phyloP scores from a whole-genome alignment of 2,888 invertebrate species.

The Apamea crenata region DNA sequence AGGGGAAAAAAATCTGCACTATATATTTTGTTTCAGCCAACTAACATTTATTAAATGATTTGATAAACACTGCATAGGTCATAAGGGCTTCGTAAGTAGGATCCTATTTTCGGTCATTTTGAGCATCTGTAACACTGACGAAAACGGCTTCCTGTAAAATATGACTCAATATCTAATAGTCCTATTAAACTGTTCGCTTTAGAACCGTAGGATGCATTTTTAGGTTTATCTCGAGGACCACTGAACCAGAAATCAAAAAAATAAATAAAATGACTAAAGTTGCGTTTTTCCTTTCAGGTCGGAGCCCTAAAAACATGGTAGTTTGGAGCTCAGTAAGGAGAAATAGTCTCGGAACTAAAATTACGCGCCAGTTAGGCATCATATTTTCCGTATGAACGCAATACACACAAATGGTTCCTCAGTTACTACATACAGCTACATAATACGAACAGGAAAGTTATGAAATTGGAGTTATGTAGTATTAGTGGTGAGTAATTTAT shows the following conservation, averaged over 20 bases:
- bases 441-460: not conserved
- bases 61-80: not conserved
- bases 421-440: not conserved
- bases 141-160: not conserved
- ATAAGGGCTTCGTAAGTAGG: not conserved
- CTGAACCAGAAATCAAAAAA: not conserved
- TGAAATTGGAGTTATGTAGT: too few relatives aligned
- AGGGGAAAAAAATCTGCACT: not conserved
- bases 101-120: not conserved
- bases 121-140: too few relatives aligned
- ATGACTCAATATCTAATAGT: too few relatives aligned
- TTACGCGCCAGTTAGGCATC: not conserved
- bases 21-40: not conserved
- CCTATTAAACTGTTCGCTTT: not conserved
- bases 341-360: not conserved
- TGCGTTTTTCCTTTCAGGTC: not conserved
- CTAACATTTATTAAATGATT: not conserved
- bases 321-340: not conserved
- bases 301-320: not conserved
- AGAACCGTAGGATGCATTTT: not conserved
- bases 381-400: not conserved
- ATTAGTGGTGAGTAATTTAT: not conserved
- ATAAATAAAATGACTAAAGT: not conserved
- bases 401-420: not conserved
- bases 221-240: not conserved